Evolutionary conservation across 2,113 vertebrate species (phyloP).

Genomic region (Bombycilla garrulus): DNA sequence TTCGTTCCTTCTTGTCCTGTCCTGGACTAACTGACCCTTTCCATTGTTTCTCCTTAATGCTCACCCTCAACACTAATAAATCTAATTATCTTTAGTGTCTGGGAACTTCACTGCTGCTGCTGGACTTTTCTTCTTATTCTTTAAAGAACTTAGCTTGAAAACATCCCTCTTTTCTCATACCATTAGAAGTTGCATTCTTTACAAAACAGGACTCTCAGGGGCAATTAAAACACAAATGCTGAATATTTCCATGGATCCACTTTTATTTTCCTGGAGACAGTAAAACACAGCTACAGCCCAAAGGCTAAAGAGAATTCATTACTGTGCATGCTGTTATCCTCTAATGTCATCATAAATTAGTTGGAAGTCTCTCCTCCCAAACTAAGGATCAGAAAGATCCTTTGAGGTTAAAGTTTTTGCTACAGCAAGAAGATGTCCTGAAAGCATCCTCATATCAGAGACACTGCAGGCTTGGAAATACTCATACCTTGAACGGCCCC

Average conservation of each 20-base stretch:
- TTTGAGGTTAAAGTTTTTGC: constrained; percentile 32
- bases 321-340: constrained; percentile 13
- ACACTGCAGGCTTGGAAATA: background rate
- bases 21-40: background rate
- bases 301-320: constrained; percentile 47
- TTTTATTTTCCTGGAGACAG: constrained; percentile 33
- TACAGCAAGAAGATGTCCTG: background rate
- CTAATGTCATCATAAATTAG: constrained; percentile 48
- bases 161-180: background rate
- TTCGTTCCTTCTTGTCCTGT: background rate
- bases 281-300: constrained; percentile 22
- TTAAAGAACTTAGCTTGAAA: background rate
- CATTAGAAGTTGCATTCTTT: background rate
- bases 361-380: background rate
- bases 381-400: constrained; percentile 3
- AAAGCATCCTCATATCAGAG: background rate
- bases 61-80: background rate
- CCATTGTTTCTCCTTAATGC: background rate
- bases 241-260: background rate
- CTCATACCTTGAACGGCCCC: background rate
- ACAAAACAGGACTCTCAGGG: background rate
- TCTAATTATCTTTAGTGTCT: background rate
- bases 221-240: constrained; percentile 26
- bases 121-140: background rate
- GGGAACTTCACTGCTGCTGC: background rate